Conservation (phyloP, 2,888 invertebrate genomes). For the Tridacna gigas region DNA sequence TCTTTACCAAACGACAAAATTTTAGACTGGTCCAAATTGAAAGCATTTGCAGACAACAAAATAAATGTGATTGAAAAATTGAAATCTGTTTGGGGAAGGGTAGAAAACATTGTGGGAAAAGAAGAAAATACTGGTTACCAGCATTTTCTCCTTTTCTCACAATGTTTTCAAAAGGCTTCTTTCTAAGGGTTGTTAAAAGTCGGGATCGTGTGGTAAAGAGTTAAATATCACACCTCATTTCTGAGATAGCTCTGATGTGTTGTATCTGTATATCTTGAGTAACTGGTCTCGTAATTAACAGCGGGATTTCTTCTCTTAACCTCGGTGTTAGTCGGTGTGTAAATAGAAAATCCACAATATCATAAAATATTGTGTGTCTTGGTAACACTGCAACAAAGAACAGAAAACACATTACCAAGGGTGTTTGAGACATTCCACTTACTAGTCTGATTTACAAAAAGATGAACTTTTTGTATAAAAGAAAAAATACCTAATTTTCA, state of each 20-base stretch:
- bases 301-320: constrained; percentile 78
- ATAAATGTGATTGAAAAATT: no score
- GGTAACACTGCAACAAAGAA: constrained; percentile 77
- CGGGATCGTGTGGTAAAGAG: not conserved
- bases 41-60: no score
- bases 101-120: not conserved
- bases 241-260: constrained; percentile 82
- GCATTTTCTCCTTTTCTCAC: not conserved
- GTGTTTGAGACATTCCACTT: no score
- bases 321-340: constrained; percentile 78
- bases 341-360: constrained; percentile 83
- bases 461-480: no score
- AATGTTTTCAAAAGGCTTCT: not conserved
- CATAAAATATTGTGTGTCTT: constrained; percentile 83
- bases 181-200: no score
- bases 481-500: no score
- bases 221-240: constrained; percentile 73
- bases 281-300: constrained; percentile 79
- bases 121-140: not conserved
- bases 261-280: constrained; percentile 81
- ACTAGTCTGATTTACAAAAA: no score
- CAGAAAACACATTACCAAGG: no score
- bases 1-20: no score
- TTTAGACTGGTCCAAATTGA: no score
- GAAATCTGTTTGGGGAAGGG: no score